These are phyloP conservation scores for Melanotus villosus DNA, from an alignment of 2,888 invertebrate genomes.

Conservation along the genomic window DNA sequence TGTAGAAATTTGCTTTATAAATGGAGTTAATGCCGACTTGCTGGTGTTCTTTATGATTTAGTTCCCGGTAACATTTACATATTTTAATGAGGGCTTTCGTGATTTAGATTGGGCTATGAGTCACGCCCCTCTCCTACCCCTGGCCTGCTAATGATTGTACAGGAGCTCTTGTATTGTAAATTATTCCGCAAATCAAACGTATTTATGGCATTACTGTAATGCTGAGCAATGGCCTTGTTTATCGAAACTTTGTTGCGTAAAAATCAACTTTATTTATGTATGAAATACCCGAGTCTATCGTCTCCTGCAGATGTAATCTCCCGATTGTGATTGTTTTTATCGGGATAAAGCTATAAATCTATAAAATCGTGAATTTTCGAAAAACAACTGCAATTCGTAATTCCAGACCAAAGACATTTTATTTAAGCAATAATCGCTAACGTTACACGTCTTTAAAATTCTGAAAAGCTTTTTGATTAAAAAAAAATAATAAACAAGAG, in stretches of 20 bases:
- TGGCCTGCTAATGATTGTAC: constrained; percentile 55
- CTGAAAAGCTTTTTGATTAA: no score
- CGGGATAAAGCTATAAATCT: no score
- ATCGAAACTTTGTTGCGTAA: constrained; percentile 16
- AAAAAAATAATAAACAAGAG: no score
- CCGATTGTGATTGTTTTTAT: no score
- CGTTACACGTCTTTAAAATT: no score
- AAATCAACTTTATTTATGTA: neutral
- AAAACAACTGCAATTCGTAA: no score
- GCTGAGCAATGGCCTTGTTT: constrained; percentile 38
- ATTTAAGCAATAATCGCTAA: no score
- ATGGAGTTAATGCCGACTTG: constrained; percentile 60
- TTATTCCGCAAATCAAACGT: constrained; percentile 54
- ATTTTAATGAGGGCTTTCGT: constrained; percentile 63
- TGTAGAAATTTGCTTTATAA: constrained; percentile 54
- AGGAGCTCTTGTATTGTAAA: constrained; percentile 55
- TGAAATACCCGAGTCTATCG: neutral
- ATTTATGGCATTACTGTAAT: constrained; percentile 36
- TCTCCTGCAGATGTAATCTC: no score
- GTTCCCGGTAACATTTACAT: constrained; percentile 63
- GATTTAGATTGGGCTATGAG: constrained; percentile 57
- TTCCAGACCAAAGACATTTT: no score
- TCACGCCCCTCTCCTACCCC: constrained; percentile 45
- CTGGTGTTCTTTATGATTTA: constrained; percentile 62
- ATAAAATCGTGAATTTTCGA: no score